phyloP scores from a whole-genome alignment of 2,797 vertebrate genomes.

The Hoplostethus mediterraneus region DNA sequence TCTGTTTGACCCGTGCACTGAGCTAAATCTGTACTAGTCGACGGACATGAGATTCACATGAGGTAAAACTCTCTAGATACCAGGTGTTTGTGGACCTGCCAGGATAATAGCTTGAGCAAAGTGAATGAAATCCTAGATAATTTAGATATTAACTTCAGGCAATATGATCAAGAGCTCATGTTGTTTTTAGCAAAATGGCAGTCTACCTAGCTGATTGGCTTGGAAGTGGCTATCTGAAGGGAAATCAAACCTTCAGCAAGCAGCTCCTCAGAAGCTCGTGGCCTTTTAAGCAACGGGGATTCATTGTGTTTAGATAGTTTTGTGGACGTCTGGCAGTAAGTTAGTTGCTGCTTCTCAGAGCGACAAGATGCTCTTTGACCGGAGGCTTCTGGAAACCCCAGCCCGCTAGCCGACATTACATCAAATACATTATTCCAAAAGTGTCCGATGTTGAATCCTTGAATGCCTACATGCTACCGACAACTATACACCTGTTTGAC shows the following conservation, averaged over 20 bases:
- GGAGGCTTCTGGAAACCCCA: slow-evolving; percentile 17
- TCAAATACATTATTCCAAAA: slow-evolving; percentile 44
- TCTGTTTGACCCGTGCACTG: background rate
- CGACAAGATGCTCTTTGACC: background rate
- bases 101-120: background rate
- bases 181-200: slow-evolving; percentile 34
- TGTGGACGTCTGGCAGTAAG: background rate
- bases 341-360: background rate
- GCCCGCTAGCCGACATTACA: background rate
- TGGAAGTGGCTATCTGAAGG: background rate
- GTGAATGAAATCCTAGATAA: slow-evolving; percentile 4
- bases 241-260: slow-evolving; percentile 14
- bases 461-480: slow-evolving; percentile 29
- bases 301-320: slow-evolving; percentile 1
- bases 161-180: background rate
- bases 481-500: slow-evolving; percentile 28
- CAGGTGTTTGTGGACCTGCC: background rate
- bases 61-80: background rate
- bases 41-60: background rate
- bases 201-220: slow-evolving; percentile 46
- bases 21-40: slow-evolving; percentile 2
- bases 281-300: background rate
- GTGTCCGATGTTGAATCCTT: slow-evolving; percentile 19
- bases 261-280: slow-evolving; percentile 23
- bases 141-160: background rate